These are phyloP conservation scores for Pempheris klunzingeri DNA, from an alignment of 2,797 vertebrate species.

Conservation along the genomic window DNA sequence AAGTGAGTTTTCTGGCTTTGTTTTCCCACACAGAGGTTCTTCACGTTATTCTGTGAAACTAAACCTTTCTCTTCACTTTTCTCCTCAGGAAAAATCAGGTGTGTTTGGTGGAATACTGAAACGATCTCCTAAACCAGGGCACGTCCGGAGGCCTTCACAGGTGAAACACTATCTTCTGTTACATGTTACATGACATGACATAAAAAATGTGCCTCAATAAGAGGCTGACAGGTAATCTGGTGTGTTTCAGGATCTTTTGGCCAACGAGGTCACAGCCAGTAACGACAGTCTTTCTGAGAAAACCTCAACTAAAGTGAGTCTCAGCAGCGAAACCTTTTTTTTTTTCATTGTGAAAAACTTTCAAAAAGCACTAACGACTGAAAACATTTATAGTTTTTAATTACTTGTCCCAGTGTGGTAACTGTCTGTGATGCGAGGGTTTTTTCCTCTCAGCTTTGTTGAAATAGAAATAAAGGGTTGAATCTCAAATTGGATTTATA, in stretches of 20 bases:
- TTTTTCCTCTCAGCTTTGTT: too few species aligned
- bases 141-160: constrained; percentile 64
- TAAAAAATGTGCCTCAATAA: not conserved
- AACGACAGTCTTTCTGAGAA: constrained; percentile 51
- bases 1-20: constrained; percentile 45
- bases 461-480: too few species aligned
- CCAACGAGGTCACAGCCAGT: constrained; percentile 34
- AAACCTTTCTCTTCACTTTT: constrained; percentile 1
- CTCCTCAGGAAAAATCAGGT: constrained; percentile 63
- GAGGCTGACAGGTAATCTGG: constrained; percentile 5
- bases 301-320: constrained; percentile 61
- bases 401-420: too few species aligned
- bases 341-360: not conserved
- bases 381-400: too few species aligned
- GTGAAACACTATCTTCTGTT: constrained; percentile 43
- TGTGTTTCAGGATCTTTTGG: constrained; percentile 70
- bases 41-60: not conserved
- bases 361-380: not conserved
- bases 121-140: constrained; percentile 59
- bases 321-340: not conserved
- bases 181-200: too few species aligned
- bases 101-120: constrained; percentile 55
- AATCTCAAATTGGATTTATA: too few species aligned
- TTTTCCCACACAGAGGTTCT: rapidly evolving
- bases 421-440: too few species aligned